phyloP scores from a whole-genome alignment of 2,797 vertebrate species.

The Acestrorhynchus altus region DNA sequence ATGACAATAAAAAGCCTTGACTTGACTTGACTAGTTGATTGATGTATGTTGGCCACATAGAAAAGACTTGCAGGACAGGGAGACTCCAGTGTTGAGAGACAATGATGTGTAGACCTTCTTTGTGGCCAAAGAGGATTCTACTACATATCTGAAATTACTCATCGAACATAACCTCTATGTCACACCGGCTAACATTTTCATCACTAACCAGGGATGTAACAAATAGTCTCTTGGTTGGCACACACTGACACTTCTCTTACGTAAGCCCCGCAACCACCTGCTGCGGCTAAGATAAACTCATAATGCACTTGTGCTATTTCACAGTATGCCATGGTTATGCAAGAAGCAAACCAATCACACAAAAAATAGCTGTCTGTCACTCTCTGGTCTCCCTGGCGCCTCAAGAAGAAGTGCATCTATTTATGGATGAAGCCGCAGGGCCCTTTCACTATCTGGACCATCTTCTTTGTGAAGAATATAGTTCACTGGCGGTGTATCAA shows the following conservation, averaged over 20 bases:
- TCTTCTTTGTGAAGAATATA: not conserved
- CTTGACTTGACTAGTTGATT: too few relatives aligned
- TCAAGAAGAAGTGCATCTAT: slow-evolving; percentile 1
- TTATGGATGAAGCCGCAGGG: slow-evolving; percentile 14
- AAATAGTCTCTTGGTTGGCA: not conserved
- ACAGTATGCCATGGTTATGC: slow-evolving; percentile 11
- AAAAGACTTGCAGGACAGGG: too few relatives aligned
- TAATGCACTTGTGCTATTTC: slow-evolving; percentile 10
- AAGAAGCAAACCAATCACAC: slow-evolving; percentile 20
- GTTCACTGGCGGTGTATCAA: not conserved
- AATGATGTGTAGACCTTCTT: too few relatives aligned
- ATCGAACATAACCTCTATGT: not conserved
- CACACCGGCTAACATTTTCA: not conserved
- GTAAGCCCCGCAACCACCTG: slow-evolving; percentile 21
- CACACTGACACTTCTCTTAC: not conserved
- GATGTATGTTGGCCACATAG: too few relatives aligned
- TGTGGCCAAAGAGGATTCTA: too few relatives aligned
- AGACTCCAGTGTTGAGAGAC: too few relatives aligned
- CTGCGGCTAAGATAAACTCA: slow-evolving; percentile 10
- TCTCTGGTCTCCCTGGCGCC: not conserved
- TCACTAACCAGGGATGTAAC: not conserved
- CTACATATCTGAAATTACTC: not conserved
- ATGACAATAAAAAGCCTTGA: too few relatives aligned
- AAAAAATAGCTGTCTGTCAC: slow-evolving; percentile 17
- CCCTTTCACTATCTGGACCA: not conserved